These are phyloP conservation scores for Ceyx erithaca DNA, from an alignment of 2,797 vertebrate genomes.

Conservation along the genomic window DNA sequence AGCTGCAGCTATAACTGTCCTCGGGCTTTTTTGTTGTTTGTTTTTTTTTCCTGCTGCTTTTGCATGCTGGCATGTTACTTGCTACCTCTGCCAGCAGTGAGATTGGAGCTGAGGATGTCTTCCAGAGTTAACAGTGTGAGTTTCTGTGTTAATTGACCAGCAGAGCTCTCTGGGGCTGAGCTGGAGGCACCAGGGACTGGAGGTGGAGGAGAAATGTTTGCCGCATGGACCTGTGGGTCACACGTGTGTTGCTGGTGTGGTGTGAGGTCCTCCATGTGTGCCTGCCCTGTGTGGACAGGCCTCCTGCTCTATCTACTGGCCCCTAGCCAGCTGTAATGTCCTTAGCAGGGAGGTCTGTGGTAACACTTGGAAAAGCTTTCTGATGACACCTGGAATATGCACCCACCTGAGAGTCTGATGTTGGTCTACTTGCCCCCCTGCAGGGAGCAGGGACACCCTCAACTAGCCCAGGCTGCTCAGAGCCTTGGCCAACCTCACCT, in stretches of 20 bases:
- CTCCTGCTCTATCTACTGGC: too few relatives aligned
- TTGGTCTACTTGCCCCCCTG: too few relatives aligned
- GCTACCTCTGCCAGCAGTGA: background rate
- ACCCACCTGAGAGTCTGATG: background rate
- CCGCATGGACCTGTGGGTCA: rapidly evolving
- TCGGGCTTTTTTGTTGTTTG: background rate
- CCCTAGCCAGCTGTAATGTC: too few relatives aligned
- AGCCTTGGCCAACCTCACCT: too few relatives aligned
- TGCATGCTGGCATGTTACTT: background rate
- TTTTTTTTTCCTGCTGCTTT: background rate
- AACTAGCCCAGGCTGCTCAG: too few relatives aligned
- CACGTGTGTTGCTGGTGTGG: too few relatives aligned
- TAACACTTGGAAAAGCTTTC: background rate
- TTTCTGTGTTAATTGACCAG: background rate
- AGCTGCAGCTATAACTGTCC: background rate
- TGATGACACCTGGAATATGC: rapidly evolving
- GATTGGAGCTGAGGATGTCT: background rate
- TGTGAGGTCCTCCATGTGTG: background rate
- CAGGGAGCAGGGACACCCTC: too few relatives aligned
- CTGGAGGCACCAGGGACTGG: background rate
- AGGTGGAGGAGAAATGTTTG: background rate
- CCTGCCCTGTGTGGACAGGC: too few relatives aligned
- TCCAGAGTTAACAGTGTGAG: background rate
- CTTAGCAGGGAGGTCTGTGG: background rate
- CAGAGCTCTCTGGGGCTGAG: background rate